Conservation (phyloP, 2,113 vertebrate genomes). For the Tachycineta bicolor region DNA sequence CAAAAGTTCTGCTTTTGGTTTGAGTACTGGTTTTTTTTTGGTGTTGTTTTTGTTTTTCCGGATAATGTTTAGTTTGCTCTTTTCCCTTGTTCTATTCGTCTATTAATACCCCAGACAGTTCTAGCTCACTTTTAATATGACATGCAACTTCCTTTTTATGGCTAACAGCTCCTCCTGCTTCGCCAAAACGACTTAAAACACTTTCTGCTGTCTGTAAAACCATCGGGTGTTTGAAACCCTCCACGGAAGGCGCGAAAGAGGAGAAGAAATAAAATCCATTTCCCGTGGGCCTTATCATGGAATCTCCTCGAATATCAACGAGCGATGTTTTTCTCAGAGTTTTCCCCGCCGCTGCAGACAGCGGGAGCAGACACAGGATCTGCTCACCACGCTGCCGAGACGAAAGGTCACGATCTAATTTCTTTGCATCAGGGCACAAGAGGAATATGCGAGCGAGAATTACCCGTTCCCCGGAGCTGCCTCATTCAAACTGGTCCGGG, state of each 20-base stretch:
- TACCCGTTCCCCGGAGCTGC: neutral
- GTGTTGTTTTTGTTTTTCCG: neutral
- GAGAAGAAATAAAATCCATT: neutral
- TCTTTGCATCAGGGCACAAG: neutral
- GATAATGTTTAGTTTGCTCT: neutral
- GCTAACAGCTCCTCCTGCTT: neutral
- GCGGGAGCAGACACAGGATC: neutral
- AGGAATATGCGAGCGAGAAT: neutral
- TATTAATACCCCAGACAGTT: neutral
- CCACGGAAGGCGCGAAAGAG: neutral
- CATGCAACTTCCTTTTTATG: conserved; percentile 24
- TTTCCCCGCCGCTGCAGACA: neutral
- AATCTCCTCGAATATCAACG: neutral
- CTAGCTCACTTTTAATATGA: neutral
- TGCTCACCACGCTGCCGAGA: neutral
- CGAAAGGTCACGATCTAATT: neutral
- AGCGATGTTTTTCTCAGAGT: neutral
- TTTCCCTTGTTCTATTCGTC: neutral
- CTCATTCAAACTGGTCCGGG: neutral
- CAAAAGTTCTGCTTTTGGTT: neutral
- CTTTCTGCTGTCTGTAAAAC: neutral
- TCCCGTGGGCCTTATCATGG: neutral
- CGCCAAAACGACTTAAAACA: neutral
- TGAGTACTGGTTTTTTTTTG: neutral
- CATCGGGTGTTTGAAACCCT: neutral